A percentile compares a stretch with the other conserved stretches of the same genome.
Conservation (phyloP, 2,888 invertebrate genomes). For the Coleophora deauratella region DNA sequence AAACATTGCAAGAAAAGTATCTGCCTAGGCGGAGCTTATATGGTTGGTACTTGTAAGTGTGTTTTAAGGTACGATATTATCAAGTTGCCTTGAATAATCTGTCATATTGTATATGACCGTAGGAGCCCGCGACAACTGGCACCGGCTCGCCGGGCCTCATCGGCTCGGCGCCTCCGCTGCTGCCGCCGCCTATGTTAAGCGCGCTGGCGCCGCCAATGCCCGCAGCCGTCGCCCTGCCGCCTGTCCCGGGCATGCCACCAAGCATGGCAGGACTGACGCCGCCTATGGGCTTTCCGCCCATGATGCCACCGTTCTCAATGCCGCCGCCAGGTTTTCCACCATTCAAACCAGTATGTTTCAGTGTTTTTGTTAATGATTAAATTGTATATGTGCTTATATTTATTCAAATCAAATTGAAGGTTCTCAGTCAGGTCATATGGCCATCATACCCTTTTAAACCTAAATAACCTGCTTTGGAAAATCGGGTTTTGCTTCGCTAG, state of each 20-base stretch:
- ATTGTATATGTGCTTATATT: no score
- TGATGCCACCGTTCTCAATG: constrained; percentile 83
- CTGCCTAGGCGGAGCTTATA: no score
- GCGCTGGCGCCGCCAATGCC: constrained; percentile 69
- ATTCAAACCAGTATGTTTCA: constrained; percentile 46
- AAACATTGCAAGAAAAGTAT: no score
- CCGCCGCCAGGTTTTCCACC: constrained; percentile 85
- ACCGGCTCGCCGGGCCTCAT: constrained; percentile 58
- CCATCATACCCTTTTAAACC: no score
- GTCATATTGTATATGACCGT: neutral
- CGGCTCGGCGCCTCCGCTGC: constrained; percentile 32
- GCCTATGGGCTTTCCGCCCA: constrained; percentile 72
- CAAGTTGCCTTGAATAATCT: no score
- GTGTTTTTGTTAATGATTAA: constrained; percentile 7
- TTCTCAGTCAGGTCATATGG: no score
- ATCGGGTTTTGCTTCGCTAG: no score
- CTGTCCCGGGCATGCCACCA: constrained; percentile 61
- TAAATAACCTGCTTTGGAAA: no score
- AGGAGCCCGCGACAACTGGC: constrained; percentile 52
- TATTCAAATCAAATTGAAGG: no score
- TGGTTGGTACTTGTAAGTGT: no score
- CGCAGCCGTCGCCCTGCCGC: constrained; percentile 67
- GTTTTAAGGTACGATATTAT: no score
- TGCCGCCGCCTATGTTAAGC: constrained; percentile 57
- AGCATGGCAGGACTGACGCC: constrained; percentile 57